These are phyloP conservation scores for Venturia canescens DNA, from an alignment of 1,140 invertebrate species.

Conservation along the genomic window DNA sequence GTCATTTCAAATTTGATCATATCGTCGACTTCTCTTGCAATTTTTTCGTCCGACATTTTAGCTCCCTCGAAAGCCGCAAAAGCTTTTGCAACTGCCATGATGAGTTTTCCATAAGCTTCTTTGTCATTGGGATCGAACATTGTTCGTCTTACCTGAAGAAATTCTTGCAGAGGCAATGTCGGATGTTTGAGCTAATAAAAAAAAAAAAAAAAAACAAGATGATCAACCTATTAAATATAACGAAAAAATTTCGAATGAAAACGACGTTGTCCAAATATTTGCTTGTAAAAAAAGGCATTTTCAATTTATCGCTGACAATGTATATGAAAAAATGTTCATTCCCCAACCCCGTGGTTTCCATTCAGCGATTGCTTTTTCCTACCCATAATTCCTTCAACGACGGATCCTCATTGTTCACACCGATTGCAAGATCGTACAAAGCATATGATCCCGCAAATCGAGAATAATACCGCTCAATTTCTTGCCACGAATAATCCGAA, in stretches of 20 bases:
- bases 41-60: conserved; percentile 29
- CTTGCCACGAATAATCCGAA: conserved; percentile 40
- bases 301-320: too few relatives aligned
- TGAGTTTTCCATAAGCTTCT: conserved; percentile 8
- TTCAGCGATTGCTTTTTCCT: neutral
- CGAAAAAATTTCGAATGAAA: too few relatives aligned
- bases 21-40: conserved; percentile 26
- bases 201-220: neutral
- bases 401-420: neutral
- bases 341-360: too few relatives aligned
- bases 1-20: conserved; percentile 35
- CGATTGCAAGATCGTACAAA: neutral
- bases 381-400: conserved; percentile 2
- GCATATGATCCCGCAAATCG: conserved; percentile 29
- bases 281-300: too few relatives aligned
- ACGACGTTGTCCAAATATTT: too few relatives aligned
- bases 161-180: neutral
- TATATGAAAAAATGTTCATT: neutral
- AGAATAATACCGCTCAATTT: conserved; percentile 32
- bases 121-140: conserved; percentile 11
- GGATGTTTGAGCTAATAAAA: conserved; percentile 1
- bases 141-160: neutral
- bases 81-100: conserved; percentile 2
- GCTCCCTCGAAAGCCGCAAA: neutral
- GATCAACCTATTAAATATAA: too few relatives aligned